Conservation (phyloP, 2,113 vertebrate genomes). For the Smithornis capensis region DNA sequence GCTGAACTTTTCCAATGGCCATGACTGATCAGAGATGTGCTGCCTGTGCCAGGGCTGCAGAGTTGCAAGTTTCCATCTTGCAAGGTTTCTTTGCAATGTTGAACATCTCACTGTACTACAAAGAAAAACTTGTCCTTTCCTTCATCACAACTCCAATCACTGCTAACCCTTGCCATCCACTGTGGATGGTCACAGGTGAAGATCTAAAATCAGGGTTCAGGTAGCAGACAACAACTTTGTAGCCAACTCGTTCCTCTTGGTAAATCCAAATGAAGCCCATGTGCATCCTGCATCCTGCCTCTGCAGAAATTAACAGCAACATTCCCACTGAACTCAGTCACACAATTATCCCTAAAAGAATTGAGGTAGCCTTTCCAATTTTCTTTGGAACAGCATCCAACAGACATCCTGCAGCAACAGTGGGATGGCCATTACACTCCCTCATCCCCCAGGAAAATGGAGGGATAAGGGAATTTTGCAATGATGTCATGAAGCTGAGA, state of each 20-base stretch:
- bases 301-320: neutral
- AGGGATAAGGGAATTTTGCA: neutral
- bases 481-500: neutral
- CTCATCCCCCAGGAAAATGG: neutral
- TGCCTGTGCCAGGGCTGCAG: neutral
- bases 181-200: neutral
- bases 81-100: neutral
- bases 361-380: neutral
- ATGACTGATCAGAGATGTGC: neutral
- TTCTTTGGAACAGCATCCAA: neutral
- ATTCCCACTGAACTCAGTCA: neutral
- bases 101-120: rapidly evolving
- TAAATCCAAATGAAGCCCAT: neutral
- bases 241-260: neutral
- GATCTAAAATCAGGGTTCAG: neutral
- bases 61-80: neutral
- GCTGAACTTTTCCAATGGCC: neutral
- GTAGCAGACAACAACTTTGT: neutral
- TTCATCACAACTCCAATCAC: neutral
- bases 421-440: neutral
- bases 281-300: neutral
- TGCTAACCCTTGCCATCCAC: neutral
- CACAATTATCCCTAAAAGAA: neutral
- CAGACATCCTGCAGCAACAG: neutral
- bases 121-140: neutral